A percentile compares a stretch with the other conserved stretches of the same genome.
Conservation (phyloP, 1,140 invertebrate species). For the Papilio polyxenes region DNA sequence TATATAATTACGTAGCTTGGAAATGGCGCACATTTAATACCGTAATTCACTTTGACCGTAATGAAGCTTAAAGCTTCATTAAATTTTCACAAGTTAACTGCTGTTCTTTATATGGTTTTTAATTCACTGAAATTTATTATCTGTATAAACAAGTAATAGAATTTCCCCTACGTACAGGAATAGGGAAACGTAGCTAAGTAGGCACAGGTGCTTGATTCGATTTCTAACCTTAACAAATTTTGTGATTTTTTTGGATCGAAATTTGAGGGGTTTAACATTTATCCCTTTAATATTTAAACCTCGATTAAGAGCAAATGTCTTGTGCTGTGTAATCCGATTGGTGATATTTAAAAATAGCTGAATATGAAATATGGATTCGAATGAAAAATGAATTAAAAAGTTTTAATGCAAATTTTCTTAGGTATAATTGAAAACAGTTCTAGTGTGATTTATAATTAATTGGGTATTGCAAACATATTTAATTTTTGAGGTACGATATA, state of each 20-base stretch:
- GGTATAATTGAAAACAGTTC: neutral
- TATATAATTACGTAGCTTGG: slow-evolving; percentile 27
- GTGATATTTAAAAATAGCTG: neutral
- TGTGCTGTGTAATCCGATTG: too few relatives aligned
- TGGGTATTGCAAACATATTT: neutral
- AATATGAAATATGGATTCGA: neutral
- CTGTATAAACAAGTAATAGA: neutral
- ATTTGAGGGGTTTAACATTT: neutral
- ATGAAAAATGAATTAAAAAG: neutral
- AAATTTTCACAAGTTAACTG: slow-evolving; percentile 23
- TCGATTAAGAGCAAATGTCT: too few relatives aligned
- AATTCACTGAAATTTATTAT: neutral
- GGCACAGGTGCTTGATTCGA: neutral
- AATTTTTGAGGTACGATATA: neutral
- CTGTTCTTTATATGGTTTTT: neutral
- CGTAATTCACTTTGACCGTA: slow-evolving; percentile 29
- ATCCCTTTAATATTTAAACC: neutral
- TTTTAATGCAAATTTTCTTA: neutral
- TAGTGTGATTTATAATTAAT: neutral
- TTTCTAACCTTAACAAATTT: neutral
- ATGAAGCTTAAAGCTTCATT: slow-evolving; percentile 32
- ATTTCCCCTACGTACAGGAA: neutral
- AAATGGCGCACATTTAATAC: slow-evolving; percentile 20
- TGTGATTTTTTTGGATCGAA: neutral
- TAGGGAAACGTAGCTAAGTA: neutral